Conservation (phyloP, 2,888 invertebrate species). For the Aphidoletes aphidimyza region DNA sequence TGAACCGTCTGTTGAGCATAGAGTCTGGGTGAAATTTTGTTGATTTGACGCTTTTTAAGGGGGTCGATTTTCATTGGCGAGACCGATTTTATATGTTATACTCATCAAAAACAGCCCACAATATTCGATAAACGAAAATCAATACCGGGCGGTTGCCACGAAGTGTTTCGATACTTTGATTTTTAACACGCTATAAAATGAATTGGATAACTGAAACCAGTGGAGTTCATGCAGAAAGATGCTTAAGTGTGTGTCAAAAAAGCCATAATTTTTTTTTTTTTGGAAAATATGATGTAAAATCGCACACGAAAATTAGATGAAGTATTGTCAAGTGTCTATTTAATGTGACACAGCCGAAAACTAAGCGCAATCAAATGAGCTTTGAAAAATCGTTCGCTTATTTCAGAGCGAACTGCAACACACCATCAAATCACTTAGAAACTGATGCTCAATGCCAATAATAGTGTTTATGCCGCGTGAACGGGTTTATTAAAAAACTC, state of each 20-base stretch:
- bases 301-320: too few species aligned
- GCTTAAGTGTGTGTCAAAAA: neutral
- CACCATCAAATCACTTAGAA: neutral
- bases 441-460: neutral
- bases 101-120: constrained; percentile 19
- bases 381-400: too few species aligned
- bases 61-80: neutral
- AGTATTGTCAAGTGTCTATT: too few species aligned
- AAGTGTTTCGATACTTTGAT: neutral
- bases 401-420: neutral
- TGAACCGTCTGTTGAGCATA: neutral
- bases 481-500: constrained; percentile 33
- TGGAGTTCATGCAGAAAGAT: neutral
- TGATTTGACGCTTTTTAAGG: neutral
- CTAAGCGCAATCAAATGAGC: too few species aligned
- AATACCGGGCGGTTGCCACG: neutral
- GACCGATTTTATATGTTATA: neutral
- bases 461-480: constrained; percentile 38
- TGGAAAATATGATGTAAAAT: too few species aligned
- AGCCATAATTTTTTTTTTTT: too few species aligned
- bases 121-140: constrained; percentile 4
- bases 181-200: constrained; percentile 48
- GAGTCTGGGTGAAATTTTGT: neutral
- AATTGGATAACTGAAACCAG: neutral
- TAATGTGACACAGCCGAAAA: too few species aligned